These are phyloP conservation scores for Corydoras maculifer DNA, from an alignment of 2,113 vertebrate species.

Conservation along the genomic window DNA sequence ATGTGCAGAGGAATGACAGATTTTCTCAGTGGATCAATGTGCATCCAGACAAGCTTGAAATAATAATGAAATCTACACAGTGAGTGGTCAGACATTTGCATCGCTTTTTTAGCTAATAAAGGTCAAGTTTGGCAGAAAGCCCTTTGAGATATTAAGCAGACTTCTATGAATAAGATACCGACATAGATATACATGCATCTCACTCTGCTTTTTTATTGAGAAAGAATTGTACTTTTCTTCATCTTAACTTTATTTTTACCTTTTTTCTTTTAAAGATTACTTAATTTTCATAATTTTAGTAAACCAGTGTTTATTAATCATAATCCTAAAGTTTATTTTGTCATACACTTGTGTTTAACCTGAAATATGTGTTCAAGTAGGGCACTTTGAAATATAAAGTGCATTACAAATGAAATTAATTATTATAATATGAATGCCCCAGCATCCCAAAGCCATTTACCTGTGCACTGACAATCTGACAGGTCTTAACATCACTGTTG, in stretches of 20 bases:
- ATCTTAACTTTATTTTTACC: neutral
- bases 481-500: too few species aligned
- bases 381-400: too few species aligned
- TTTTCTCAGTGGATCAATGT: constrained; percentile 40
- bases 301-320: too few species aligned
- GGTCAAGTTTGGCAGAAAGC: constrained; percentile 39
- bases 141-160: constrained; percentile 24
- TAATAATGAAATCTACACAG: constrained; percentile 33
- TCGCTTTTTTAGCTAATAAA: constrained; percentile 38
- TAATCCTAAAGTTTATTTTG: too few species aligned
- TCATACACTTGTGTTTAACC: too few species aligned
- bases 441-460: too few species aligned
- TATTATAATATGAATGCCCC: too few species aligned
- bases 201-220: constrained; percentile 3
- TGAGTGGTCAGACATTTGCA: constrained; percentile 30
- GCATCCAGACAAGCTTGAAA: constrained; percentile 32
- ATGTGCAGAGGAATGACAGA: constrained; percentile 13
- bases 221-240: neutral
- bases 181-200: constrained; percentile 11
- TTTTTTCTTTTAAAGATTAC: too few species aligned
- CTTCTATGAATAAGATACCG: constrained; percentile 5
- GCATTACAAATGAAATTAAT: too few species aligned
- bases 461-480: too few species aligned
- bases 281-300: too few species aligned
- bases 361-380: too few species aligned